Percentiles rank a stretch among this genome's conserved stretches.
phyloP scores from a whole-genome alignment of 2,888 invertebrate species.

The Ischnus inquisitorius region DNA sequence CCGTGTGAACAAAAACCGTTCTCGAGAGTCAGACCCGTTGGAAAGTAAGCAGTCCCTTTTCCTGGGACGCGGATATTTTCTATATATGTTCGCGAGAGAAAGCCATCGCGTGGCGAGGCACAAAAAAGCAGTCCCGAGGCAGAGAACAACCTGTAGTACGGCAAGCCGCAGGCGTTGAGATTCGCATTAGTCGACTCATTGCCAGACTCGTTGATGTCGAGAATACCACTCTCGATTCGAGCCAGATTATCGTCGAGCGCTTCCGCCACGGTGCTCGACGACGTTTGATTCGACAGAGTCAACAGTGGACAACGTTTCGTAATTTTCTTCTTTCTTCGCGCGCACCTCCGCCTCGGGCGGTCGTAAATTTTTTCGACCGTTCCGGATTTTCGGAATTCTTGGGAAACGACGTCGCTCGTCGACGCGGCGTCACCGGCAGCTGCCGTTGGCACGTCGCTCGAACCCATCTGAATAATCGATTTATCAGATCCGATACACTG shows the following conservation, averaged over 20 bases:
- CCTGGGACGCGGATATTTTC: constrained; percentile 21
- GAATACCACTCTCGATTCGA: constrained; percentile 25
- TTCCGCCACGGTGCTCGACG: constrained; percentile 25
- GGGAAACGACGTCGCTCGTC: constrained; percentile 33
- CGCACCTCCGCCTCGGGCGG: background rate
- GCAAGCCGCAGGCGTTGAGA: constrained; percentile 70
- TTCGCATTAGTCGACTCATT: constrained; percentile 41
- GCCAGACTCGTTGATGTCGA: constrained; percentile 15
- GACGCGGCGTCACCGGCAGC: constrained; percentile 67
- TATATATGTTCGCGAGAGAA: constrained; percentile 37
- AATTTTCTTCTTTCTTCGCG: constrained; percentile 30
- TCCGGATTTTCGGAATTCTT: constrained; percentile 6
- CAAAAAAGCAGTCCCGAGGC: constrained; percentile 5
- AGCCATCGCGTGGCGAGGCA: constrained; percentile 15
- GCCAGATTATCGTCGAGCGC: background rate
- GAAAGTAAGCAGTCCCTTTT: constrained; percentile 18
- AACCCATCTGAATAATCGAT: constrained; percentile 70
- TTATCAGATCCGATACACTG: background rate
- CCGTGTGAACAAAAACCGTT: background rate
- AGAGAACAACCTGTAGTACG: constrained; percentile 75
- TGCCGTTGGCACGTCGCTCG: constrained; percentile 65
- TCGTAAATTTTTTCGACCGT: background rate
- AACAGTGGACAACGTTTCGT: constrained; percentile 44
- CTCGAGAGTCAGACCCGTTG: background rate
- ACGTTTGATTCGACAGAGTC: constrained; percentile 49